phyloP scores from a whole-genome alignment of 2,888 invertebrate species.

The Cabera pusaria region DNA sequence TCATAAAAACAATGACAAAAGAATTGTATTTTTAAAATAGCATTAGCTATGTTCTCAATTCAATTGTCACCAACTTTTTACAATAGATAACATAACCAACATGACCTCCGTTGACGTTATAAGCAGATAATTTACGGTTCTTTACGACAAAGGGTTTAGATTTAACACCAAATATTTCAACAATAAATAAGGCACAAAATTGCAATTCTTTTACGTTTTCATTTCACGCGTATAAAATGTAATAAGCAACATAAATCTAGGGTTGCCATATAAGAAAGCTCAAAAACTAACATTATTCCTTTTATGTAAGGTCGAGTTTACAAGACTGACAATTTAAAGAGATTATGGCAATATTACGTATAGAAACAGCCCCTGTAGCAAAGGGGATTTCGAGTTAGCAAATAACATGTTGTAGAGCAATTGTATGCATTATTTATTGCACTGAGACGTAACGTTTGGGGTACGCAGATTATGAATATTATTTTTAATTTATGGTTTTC shows the following conservation, averaged over 20 bases:
- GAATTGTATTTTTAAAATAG: too few species aligned
- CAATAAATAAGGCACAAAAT: constrained; percentile 64
- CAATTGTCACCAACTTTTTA: constrained; percentile 60
- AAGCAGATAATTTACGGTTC: constrained; percentile 76
- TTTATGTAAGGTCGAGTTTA: constrained; percentile 45
- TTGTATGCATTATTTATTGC: constrained; percentile 75
- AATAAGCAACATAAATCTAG: constrained; percentile 77
- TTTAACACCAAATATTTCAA: constrained; percentile 51
- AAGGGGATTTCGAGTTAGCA: constrained; percentile 64
- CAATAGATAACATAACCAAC: constrained; percentile 60
- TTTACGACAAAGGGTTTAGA: constrained; percentile 63
- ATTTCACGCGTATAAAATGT: constrained; percentile 77
- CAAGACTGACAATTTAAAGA: constrained; percentile 39
- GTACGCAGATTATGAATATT: constrained; percentile 64
- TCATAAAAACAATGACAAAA: too few species aligned
- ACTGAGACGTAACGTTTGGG: constrained; percentile 48
- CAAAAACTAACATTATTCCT: constrained; percentile 23
- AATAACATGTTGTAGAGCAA: constrained; percentile 70
- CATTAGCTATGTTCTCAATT: too few species aligned
- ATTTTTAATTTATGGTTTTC: constrained; percentile 30
- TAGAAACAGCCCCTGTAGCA: constrained; percentile 63
- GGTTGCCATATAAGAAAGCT: constrained; percentile 37
- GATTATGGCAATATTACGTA: constrained; percentile 68
- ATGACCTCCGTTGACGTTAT: constrained; percentile 68
- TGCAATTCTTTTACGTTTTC: constrained; percentile 61